Base-by-base conservation (phyloP, 2,888 invertebrate genomes). In the Caenorhabditis sinica region DNA sequence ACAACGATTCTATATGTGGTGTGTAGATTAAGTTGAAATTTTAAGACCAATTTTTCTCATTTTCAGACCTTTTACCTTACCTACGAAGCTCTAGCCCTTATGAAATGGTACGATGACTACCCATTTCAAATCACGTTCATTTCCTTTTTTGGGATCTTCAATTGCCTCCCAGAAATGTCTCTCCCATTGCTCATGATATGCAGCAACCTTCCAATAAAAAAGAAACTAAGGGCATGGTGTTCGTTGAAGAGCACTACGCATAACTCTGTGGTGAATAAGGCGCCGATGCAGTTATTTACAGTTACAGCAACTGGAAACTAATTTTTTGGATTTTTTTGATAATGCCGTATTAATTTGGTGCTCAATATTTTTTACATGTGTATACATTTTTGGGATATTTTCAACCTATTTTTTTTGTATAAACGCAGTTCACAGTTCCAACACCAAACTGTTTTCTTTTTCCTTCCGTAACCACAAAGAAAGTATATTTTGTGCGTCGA, bases 101-200 rank as follows among this genome's bases (percentile, higher is more conserved):
- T 61, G 4, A 15, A 40, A 13, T 63, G 33, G 23, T 11, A 40
- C 8, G 23, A 40, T 0, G 36, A 40, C 20, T 40, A 36, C 9
- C 36, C 61, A 4, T 20, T 23, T 11, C 36, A 61, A 61, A 3
- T 40, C 3, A 23, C 36, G 2, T 63, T 25, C 43, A 40, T 43
- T 20, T 43, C 25, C 4, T 15, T 20, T 6, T 25, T 63, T 13
- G 63, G 43, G 43, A 63, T 43, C 2, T 43, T 63, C 43, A 63
- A 63, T n/a, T 43, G 43, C 17, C 23, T 63, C 11, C 63, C 63
- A 20, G 63, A 63, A 25, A 33, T 63, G 15, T 63, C 63, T 13
- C 63, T 63, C 25, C 63, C 63, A 13, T 40, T 63, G 23, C 23
- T 63, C 13, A 13, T 63, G 2, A 40, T 63, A 15, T 63, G 63